Evolutionary conservation across 2,113 vertebrate genomes (phyloP).

Genomic region (Gorsachius goisagi): DNA sequence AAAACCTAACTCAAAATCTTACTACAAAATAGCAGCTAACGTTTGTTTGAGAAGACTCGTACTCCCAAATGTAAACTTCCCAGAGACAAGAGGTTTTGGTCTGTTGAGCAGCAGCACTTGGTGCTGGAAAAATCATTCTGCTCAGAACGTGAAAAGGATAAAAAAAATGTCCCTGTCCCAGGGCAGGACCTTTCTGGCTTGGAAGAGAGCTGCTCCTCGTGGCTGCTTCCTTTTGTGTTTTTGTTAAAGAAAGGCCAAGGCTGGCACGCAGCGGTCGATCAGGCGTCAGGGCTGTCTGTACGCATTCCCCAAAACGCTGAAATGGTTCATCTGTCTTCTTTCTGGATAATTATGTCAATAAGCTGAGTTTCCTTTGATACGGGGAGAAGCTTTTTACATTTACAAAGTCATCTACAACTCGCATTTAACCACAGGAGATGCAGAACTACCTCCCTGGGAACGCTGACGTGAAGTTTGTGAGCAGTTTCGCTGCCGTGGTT

Average conservation of each 20-base stretch:
- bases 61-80: neutral
- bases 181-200: neutral
- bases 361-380: neutral
- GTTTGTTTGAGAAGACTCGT: neutral
- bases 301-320: neutral
- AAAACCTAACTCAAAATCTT: neutral
- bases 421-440: neutral
- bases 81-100: neutral
- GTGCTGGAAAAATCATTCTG: neutral
- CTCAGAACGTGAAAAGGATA: neutral
- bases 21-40: neutral
- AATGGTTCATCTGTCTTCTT: slow-evolving; percentile 34
- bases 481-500: neutral
- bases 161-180: neutral
- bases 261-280: neutral
- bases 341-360: slow-evolving; percentile 16
- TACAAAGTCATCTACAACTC: neutral
- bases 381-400: neutral
- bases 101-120: neutral
- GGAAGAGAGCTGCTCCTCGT: neutral
- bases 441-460: neutral
- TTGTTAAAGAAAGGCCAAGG: neutral
- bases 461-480: neutral
- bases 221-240: neutral
- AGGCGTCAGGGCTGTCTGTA: neutral